These are phyloP conservation scores for Pammene fasciana DNA, from an alignment of 2,888 invertebrate species.

Conservation along the genomic window DNA sequence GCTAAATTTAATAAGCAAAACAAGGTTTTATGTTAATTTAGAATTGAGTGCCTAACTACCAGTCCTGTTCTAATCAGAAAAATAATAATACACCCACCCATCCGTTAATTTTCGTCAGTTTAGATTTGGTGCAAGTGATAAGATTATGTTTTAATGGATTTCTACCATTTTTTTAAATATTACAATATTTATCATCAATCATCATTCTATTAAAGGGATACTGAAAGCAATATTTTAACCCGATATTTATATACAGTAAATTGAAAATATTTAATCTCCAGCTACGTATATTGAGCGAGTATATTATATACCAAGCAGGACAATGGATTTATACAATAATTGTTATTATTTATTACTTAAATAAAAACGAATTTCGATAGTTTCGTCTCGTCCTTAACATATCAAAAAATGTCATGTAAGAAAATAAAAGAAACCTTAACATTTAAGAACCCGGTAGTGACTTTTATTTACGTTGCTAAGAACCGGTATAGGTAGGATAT, in stretches of 20 bases:
- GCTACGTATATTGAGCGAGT: no score
- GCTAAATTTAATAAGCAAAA: slow-evolving; percentile 26
- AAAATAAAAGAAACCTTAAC: neutral
- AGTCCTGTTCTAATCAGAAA: slow-evolving; percentile 10
- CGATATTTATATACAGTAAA: no score
- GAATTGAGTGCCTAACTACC: neutral
- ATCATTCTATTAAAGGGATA: neutral
- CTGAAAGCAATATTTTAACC: no score
- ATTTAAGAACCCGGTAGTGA: slow-evolving; percentile 31
- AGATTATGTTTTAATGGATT: neutral
- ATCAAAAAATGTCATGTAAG: neutral
- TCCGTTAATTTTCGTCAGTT: slow-evolving; percentile 59
- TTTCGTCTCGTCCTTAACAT: neutral
- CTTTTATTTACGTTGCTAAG: slow-evolving; percentile 8
- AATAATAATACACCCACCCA: slow-evolving; percentile 56
- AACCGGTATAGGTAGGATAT: slow-evolving; percentile 5
- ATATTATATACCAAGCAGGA: no score
- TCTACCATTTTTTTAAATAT: no score
- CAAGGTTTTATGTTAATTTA: slow-evolving; percentile 30
- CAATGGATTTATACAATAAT: no score
- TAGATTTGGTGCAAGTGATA: slow-evolving; percentile 22
- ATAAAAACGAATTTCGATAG: neutral
- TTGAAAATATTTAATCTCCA: no score
- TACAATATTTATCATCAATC: no score
- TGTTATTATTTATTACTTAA: no score